Evolutionary conservation across 2,888 invertebrate genomes (phyloP).

Genomic region (Lochmaea crataegi): DNA sequence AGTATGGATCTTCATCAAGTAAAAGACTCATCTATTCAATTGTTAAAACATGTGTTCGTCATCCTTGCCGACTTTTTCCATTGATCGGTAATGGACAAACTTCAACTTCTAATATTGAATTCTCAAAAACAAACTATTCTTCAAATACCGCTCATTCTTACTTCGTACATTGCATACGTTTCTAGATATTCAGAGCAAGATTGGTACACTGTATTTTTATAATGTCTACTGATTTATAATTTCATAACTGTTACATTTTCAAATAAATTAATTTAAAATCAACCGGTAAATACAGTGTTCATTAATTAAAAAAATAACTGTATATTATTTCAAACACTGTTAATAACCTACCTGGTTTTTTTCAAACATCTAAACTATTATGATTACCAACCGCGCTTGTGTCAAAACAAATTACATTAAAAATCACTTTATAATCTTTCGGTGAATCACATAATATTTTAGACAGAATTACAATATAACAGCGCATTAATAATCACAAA

Average conservation of each 20-base stretch:
- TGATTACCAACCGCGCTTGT: slow-evolving; percentile 17
- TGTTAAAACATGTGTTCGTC: no score
- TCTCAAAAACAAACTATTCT: no score
- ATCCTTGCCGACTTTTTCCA: no score
- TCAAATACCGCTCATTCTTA: no score
- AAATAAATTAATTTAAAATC: no score
- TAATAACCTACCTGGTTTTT: slow-evolving; percentile 11
- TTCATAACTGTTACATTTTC: no score
- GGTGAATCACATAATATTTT: slow-evolving; percentile 5
- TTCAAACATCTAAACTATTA: slow-evolving; percentile 16
- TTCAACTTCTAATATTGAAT: no score
- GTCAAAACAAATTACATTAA: slow-evolving; percentile 22
- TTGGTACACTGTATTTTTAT: neutral
- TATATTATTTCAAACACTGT: slow-evolving; percentile 5
- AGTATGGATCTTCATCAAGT: no score
- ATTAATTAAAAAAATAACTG: neutral
- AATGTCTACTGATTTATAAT: neutral
- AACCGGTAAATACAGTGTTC: neutral
- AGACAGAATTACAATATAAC: neutral
- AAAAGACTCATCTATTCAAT: no score
- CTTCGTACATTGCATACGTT: no score
- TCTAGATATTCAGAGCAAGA: neutral
- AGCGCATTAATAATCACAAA: neutral
- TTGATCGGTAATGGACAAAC: no score
- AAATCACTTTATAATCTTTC: neutral